Conservation (phyloP, 1,140 invertebrate species). For the Samia ricini region DNA sequence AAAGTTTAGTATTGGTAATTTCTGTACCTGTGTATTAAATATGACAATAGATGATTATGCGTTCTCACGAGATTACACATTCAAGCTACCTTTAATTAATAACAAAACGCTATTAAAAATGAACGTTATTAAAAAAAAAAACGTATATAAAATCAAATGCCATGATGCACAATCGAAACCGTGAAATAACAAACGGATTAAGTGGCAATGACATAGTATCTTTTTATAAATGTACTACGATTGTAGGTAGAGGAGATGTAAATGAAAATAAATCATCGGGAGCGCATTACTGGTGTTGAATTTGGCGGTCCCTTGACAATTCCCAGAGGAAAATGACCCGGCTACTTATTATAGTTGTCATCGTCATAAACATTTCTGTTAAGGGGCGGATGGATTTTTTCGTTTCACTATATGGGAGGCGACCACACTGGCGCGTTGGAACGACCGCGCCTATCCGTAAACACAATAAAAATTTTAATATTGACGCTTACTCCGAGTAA, state of each 20-base stretch:
- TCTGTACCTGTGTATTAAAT: neutral
- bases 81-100: too few species aligned
- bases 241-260: constrained; percentile 28
- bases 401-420: constrained; percentile 56
- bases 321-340: constrained; percentile 40
- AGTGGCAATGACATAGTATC: constrained; percentile 54
- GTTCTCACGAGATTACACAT: neutral
- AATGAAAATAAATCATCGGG: constrained; percentile 66
- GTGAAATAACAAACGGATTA: constrained; percentile 61
- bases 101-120: neutral
- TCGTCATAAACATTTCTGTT: constrained; percentile 50
- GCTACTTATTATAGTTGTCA: constrained; percentile 51
- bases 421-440: constrained; percentile 59
- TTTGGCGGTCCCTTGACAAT: constrained; percentile 59
- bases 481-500: constrained; percentile 65
- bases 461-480: constrained; percentile 72
- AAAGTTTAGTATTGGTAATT: too few species aligned
- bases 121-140: neutral
- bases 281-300: constrained; percentile 48
- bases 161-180: constrained; percentile 18
- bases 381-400: constrained; percentile 58
- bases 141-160: neutral
- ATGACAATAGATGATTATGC: neutral
- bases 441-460: constrained; percentile 58
- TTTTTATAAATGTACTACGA: constrained; percentile 36